Conservation (phyloP, 2,888 invertebrate genomes). For the Brachypalpus laphriformis region DNA sequence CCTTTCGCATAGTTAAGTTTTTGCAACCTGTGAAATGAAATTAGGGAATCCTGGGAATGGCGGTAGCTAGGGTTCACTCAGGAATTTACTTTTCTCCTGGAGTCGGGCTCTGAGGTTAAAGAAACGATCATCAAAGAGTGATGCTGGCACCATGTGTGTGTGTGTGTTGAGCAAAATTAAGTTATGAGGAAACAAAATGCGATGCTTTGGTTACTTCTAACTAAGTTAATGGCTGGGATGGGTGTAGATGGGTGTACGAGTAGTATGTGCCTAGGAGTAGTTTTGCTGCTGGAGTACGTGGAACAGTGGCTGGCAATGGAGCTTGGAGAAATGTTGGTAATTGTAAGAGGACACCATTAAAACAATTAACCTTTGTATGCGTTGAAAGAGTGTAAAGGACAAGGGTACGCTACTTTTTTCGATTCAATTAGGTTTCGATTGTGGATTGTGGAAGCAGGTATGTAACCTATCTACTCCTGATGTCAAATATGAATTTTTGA, state of each 20-base stretch:
- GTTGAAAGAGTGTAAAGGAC: background rate
- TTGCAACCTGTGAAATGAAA: slow-evolving; percentile 72
- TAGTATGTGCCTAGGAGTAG: no score
- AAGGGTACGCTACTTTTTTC: no score
- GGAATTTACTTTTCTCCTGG: slow-evolving; percentile 44
- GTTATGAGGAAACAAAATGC: slow-evolving; percentile 60
- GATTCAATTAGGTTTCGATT: no score
- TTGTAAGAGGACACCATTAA: background rate
- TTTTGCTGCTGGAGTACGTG: background rate
- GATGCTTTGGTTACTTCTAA: slow-evolving; percentile 66
- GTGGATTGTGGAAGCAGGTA: no score
- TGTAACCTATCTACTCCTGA: no score
- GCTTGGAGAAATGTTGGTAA: background rate
- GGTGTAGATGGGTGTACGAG: background rate
- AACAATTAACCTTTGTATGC: background rate
- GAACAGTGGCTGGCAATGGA: background rate
- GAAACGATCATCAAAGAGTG: slow-evolving; percentile 59
- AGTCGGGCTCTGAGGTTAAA: slow-evolving; percentile 1
- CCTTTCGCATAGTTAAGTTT: slow-evolving; percentile 71
- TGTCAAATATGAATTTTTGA: no score
- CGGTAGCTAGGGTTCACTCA: slow-evolving; percentile 53
- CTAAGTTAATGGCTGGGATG: slow-evolving; percentile 46
- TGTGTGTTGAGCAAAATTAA: slow-evolving; percentile 41
- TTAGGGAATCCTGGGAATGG: slow-evolving; percentile 56
- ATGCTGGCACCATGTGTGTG: background rate